Evolutionary conservation across 2,797 vertebrate species (phyloP).

Genomic region (Meriones psammophilus): DNA sequence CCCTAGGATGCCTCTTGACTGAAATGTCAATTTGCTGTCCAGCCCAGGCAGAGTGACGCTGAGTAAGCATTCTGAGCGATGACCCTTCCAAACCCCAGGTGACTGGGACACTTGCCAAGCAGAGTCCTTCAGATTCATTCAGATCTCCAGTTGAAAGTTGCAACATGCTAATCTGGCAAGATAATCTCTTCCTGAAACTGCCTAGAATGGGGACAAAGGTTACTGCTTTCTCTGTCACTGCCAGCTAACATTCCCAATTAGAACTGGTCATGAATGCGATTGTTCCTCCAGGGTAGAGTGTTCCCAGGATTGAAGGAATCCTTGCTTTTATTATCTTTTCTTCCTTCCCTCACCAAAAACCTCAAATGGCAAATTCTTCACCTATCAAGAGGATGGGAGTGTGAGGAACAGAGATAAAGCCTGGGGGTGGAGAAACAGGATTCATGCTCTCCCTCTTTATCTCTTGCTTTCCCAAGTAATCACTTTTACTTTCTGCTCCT

Average conservation of each 20-base stretch:
- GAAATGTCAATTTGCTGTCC: slow-evolving; percentile 77
- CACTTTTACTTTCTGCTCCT: slow-evolving; percentile 44
- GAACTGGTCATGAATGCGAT: slow-evolving; percentile 70
- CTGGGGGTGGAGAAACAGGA: not conserved
- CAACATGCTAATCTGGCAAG: slow-evolving; percentile 79
- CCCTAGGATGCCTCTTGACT: slow-evolving; percentile 77
- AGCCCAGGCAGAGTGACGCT: slow-evolving; percentile 80
- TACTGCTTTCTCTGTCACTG: slow-evolving; percentile 68
- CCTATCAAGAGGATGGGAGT: not conserved
- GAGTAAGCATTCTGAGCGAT: slow-evolving; percentile 83
- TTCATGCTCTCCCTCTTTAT: not conserved
- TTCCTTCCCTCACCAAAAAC: not conserved
- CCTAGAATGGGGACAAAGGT: slow-evolving; percentile 71
- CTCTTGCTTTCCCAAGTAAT: slow-evolving; percentile 34
- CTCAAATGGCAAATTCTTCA: not conserved
- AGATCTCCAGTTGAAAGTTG: slow-evolving; percentile 71
- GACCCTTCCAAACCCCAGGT: slow-evolving; percentile 75
- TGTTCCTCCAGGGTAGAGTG: slow-evolving; percentile 59
- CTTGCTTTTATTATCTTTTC: not conserved
- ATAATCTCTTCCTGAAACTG: slow-evolving; percentile 79
- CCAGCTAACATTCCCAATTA: slow-evolving; percentile 72
- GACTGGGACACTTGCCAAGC: slow-evolving; percentile 67
- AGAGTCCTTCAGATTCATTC: slow-evolving; percentile 78
- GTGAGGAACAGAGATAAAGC: not conserved
- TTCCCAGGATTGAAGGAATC: not conserved